These are phyloP conservation scores for Pongo pygmaeus DNA, from an alignment of 2,113 vertebrate species.

Conservation along the genomic window DNA sequence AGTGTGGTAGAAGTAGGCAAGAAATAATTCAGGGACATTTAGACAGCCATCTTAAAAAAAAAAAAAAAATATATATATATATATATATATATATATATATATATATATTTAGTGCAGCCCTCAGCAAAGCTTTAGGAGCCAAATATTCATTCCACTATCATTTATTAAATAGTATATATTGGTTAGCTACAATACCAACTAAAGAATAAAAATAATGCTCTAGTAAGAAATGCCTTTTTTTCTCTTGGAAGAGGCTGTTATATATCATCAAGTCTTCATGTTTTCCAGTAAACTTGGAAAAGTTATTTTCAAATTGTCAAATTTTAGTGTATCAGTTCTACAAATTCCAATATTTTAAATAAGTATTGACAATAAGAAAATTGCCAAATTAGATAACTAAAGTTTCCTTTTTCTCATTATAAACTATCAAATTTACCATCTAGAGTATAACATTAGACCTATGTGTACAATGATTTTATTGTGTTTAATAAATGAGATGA, in stretches of 20 bases:
- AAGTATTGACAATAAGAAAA: background rate
- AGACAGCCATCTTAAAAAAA: slow-evolving; percentile 17
- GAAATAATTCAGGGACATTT: slow-evolving; percentile 50
- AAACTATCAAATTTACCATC: background rate
- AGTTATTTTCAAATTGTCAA: background rate
- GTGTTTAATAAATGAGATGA: background rate
- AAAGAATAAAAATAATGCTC: background rate
- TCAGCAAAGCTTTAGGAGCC: background rate
- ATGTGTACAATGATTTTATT: background rate
- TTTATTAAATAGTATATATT: background rate
- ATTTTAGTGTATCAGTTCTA: background rate
- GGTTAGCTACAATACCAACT: background rate
- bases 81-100: too few species aligned
- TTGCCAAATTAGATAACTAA: background rate
- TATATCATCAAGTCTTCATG: background rate
- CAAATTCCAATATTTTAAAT: background rate
- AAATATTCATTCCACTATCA: slow-evolving; percentile 4
- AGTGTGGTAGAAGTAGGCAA: background rate
- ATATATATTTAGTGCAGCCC: background rate
- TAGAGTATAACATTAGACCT: background rate
- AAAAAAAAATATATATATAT: too few species aligned
- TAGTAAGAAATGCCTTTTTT: background rate
- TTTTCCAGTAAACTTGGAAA: background rate
- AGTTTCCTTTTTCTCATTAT: background rate
- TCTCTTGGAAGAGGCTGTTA: background rate